Percentiles rank a stretch among this genome's conserved stretches.
These are phyloP conservation scores for Morbakka virulenta DNA, from an alignment of 30 jellyfish, hydroid and myxozoan species.

Conservation along the genomic window DNA sequence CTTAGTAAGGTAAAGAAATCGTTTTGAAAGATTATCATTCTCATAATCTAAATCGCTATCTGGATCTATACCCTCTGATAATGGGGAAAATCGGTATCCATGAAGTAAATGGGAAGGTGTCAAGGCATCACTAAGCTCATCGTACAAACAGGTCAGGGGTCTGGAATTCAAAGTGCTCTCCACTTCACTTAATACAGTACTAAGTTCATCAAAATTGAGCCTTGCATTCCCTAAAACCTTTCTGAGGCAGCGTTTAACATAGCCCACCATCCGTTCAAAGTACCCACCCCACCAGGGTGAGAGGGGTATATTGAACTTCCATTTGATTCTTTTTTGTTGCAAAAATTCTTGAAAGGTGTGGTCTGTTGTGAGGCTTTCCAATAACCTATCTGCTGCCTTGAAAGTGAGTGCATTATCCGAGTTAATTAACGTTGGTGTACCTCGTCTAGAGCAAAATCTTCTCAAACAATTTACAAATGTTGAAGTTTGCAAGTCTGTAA, in stretches of 20 bases:
- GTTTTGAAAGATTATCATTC: neutral
- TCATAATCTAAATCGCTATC: neutral
- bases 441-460: conserved; percentile 15
- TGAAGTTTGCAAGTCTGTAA: neutral
- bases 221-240: conserved; percentile 39
- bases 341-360: conserved; percentile 17
- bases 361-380: conserved; percentile 5
- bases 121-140: conserved; percentile 9
- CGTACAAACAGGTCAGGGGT: conserved; percentile 24
- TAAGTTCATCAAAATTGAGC: conserved; percentile 24
- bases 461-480: no score
- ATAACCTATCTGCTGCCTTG: no score
- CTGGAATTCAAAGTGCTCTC: conserved; percentile 27
- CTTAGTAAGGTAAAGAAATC: conserved; percentile 24
- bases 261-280: no score
- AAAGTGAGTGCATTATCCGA: conserved; percentile 22
- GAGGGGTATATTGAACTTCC: conserved; percentile 7
- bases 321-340: neutral
- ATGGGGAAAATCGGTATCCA: conserved; percentile 13
- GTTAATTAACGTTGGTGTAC: conserved; percentile 5
- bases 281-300: no score
- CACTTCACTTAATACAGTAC: conserved; percentile 20
- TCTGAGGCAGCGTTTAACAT: no score
- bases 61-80: conserved; percentile 33
- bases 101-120: conserved; percentile 48